Conservation (phyloP, 35 echinoderm and acorn worm species). For the Ophioderma brevispina region DNA sequence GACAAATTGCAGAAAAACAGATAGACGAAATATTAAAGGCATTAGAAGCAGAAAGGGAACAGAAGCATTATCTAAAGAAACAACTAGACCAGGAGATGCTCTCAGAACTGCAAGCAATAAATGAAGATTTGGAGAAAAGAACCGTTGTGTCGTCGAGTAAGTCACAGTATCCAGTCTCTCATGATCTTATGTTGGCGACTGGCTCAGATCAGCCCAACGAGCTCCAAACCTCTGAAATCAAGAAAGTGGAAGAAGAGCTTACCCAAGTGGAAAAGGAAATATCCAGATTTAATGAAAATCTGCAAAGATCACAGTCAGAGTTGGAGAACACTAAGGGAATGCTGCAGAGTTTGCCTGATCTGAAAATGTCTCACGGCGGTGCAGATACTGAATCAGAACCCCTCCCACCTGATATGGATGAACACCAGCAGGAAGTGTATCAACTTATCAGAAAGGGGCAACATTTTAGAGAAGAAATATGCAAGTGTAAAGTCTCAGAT, state of each 20-base stretch:
- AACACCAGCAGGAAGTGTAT: slow-evolving; percentile 58
- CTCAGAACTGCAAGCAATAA: slow-evolving; percentile 91
- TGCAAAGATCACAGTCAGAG: too few relatives aligned
- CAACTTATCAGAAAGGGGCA: slow-evolving; percentile 58
- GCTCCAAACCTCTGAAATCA: slow-evolving; percentile 75
- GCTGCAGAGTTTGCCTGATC: slow-evolving; percentile 63
- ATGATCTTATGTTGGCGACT: too few relatives aligned
- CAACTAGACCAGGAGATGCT: slow-evolving; percentile 92
- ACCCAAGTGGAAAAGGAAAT: slow-evolving; percentile 73
- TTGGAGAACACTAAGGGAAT: slow-evolving; percentile 70
- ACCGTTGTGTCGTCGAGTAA: slow-evolving; percentile 56
- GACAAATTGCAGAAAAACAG: slow-evolving; percentile 96
- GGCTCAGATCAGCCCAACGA: slow-evolving; percentile 78
- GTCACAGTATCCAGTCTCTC: slow-evolving; percentile 72
- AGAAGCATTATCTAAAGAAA: slow-evolving; percentile 98
- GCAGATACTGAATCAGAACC: slow-evolving; percentile 53
- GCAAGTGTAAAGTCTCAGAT: slow-evolving; percentile 57
- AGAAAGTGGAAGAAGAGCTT: slow-evolving; percentile 84
- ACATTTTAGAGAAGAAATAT: slow-evolving; percentile 80
- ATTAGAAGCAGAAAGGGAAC: slow-evolving; percentile 88
- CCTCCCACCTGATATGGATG: slow-evolving; percentile 50
- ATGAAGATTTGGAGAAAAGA: slow-evolving; percentile 89
- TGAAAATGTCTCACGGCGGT: neutral
- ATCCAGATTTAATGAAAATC: slow-evolving; percentile 59
- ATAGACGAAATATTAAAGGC: slow-evolving; percentile 90